Evolutionary conservation across 1,140 invertebrate species (phyloP).

Genomic region (Platyura marginata): DNA sequence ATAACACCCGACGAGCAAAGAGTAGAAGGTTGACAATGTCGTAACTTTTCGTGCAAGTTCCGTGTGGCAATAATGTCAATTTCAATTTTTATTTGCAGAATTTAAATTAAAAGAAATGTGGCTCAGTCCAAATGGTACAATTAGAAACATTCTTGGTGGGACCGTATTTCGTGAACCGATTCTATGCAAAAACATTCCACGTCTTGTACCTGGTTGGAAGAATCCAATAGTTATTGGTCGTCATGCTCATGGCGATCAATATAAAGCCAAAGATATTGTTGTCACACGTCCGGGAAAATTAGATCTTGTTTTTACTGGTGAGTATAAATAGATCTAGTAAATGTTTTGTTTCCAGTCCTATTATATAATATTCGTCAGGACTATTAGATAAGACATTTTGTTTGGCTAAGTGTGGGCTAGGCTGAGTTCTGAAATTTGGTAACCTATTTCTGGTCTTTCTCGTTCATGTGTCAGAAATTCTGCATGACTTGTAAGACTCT

Average conservation of each 20-base stretch:
- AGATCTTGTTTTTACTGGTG: conserved; percentile 3
- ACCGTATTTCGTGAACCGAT: conserved; percentile 85
- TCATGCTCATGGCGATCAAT: conserved; percentile 82
- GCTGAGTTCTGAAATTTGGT: no score
- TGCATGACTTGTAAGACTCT: no score
- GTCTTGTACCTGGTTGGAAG: conserved; percentile 72
- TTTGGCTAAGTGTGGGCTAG: no score
- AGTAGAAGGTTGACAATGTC: conserved; percentile 49
- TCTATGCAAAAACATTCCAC: conserved; percentile 72
- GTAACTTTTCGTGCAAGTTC: neutral
- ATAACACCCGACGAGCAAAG: conserved; percentile 81
- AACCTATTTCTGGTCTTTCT: no score
- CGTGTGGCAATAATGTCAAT: neutral
- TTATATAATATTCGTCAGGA: no score
- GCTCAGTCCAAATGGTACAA: conserved; percentile 79
- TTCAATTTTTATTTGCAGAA: conserved; percentile 30
- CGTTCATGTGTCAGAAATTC: no score
- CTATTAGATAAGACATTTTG: no score
- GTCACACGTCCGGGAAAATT: conserved; percentile 50
- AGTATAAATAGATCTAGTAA: no score
- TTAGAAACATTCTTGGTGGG: conserved; percentile 77
- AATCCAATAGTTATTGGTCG: conserved; percentile 67
- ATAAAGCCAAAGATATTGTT: conserved; percentile 73
- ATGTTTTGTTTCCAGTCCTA: no score
- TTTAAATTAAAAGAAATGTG: conserved; percentile 90